phyloP scores from a whole-genome alignment of 2,888 invertebrate genomes.

The Diadromus collaris region DNA sequence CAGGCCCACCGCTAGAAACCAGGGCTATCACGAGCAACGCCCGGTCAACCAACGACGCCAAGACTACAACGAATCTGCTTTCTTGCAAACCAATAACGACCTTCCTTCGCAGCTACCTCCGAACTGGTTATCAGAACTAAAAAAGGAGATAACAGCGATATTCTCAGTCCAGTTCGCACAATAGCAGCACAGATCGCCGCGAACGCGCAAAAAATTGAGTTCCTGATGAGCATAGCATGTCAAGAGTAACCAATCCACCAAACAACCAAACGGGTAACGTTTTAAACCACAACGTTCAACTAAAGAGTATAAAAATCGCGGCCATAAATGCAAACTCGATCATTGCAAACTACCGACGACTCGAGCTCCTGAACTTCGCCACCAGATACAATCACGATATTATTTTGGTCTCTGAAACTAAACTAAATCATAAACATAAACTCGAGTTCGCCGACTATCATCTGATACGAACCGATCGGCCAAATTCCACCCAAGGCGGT shows the following conservation, averaged over 20 bases:
- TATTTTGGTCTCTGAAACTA: not conserved
- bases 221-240: not conserved
- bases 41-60: not conserved
- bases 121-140: not conserved
- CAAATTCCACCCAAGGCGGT: constrained; percentile 37
- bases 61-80: no score
- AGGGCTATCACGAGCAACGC: no score
- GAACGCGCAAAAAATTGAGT: not conserved
- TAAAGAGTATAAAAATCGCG: constrained; percentile 19
- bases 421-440: constrained; percentile 40
- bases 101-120: not conserved
- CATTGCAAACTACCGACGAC: not conserved
- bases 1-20: not conserved
- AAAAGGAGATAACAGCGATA: not conserved
- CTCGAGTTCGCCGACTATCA: constrained; percentile 19
- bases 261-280: not conserved
- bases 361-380: constrained; percentile 11
- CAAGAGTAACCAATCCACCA: not conserved
- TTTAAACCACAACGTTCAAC: not conserved
- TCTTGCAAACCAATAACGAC: not conserved
- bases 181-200: not conserved
- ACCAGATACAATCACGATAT: constrained; percentile 26
- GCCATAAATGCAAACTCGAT: constrained; percentile 25
- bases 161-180: not conserved
- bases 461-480: constrained; percentile 23